These are phyloP conservation scores for Chlorops oryzae DNA, from an alignment of 1,140 invertebrate genomes.

Conservation along the genomic window DNA sequence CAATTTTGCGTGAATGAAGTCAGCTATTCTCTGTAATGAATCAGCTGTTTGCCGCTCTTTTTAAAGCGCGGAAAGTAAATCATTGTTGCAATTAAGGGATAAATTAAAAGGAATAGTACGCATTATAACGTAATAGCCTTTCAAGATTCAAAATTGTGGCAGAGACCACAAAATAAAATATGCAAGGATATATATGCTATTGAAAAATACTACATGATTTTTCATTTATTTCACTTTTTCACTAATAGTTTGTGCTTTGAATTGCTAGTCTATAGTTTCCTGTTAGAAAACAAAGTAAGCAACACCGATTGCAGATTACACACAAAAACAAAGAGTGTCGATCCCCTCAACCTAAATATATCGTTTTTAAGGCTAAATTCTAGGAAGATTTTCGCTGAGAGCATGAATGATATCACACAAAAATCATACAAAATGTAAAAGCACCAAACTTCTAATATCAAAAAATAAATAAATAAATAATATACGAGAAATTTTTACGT, in stretches of 20 bases:
- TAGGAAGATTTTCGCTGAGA: not conserved
- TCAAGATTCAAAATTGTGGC: no score
- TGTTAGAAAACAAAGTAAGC: slow-evolving; percentile 20
- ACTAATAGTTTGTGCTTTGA: no score
- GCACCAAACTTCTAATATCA: slow-evolving; percentile 29
- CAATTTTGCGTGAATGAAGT: not conserved
- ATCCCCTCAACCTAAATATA: slow-evolving; percentile 15
- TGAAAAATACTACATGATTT: no score
- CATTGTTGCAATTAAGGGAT: no score
- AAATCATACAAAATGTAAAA: slow-evolving; percentile 12
- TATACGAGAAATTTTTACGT: slow-evolving; percentile 19
- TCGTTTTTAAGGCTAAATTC: slow-evolving; percentile 33
- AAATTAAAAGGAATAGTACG: no score
- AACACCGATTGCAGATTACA: slow-evolving; percentile 27
- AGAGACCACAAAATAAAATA: no score
- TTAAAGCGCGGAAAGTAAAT: no score
- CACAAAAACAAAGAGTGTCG: slow-evolving; percentile 24
- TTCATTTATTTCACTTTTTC: no score
- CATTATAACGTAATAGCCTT: no score
- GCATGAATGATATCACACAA: slow-evolving; percentile 23
- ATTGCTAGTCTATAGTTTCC: no score
- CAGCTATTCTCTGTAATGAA: not conserved
- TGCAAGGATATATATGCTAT: no score
- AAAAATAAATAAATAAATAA: slow-evolving; percentile 24
- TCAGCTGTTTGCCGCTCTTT: slow-evolving; percentile 7